Percentiles rank a stretch among this genome's conserved stretches.
Evolutionary conservation across 2,797 vertebrate species (phyloP).

Genomic region (Phrynocephalus guinanensis): DNA sequence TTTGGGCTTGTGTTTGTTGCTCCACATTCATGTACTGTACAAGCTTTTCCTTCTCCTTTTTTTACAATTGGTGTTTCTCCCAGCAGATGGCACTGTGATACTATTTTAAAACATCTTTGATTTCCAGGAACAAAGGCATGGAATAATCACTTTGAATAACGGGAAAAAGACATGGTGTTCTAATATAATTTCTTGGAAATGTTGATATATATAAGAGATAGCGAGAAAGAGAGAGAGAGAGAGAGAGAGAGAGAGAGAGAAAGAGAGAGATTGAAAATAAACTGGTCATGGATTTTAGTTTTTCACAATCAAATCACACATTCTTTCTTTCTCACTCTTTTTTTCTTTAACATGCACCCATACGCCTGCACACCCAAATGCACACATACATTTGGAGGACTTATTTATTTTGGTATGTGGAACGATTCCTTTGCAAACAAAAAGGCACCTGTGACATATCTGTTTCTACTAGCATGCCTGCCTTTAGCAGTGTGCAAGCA

Average conservation of each 20-base stretch:
- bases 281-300: not conserved
- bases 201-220: not conserved
- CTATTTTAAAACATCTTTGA: not conserved
- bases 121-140: constrained; percentile 13
- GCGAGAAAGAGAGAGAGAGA: too few relatives aligned
- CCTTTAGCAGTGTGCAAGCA: too few relatives aligned
- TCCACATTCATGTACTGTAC: not conserved
- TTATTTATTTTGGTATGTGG: too few relatives aligned
- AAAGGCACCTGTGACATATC: too few relatives aligned
- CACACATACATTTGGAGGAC: too few relatives aligned
- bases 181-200: constrained; percentile 26
- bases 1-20: not conserved
- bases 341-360: too few relatives aligned
- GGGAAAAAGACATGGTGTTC: not conserved
- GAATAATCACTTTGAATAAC: constrained; percentile 11
- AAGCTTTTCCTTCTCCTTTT: not conserved
- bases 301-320: not conserved
- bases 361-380: too few relatives aligned
- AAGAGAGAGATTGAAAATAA: not conserved
- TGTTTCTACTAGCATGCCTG: too few relatives aligned
- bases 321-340: too few relatives aligned
- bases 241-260: not conserved
- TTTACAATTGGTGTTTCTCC: not conserved
- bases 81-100: constrained; percentile 19
- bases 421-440: too few relatives aligned